A percentile compares a stretch with the other conserved stretches of the same genome.
Evolutionary conservation across 1,140 invertebrate species (phyloP).

Genomic region (Conopomorpha cramerella): DNA sequence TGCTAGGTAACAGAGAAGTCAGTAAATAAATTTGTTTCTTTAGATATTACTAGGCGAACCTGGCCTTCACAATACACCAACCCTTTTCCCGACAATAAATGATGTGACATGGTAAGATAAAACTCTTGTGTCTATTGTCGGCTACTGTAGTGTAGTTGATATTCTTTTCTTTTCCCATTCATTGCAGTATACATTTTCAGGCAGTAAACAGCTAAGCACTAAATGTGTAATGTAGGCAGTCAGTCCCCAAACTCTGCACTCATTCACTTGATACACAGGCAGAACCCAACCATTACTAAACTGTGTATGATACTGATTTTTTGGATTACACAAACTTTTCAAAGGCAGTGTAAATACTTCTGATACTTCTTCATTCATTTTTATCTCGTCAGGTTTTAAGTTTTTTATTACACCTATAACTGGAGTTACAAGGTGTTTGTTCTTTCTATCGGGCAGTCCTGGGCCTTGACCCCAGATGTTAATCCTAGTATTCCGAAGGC

Average conservation of each 20-base stretch:
- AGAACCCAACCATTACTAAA: constrained; percentile 33
- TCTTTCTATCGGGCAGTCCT: constrained; percentile 49
- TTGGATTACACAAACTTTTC: constrained; percentile 67
- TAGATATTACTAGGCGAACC: no score
- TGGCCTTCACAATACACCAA: no score
- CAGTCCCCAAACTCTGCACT: constrained; percentile 49
- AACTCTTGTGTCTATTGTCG: no score
- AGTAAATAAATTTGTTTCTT: no score
- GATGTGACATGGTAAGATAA: no score
- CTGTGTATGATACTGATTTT: constrained; percentile 50
- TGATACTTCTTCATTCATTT: constrained; percentile 77
- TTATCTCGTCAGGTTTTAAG: constrained; percentile 56
- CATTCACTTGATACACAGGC: constrained; percentile 34
- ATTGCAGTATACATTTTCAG: constrained; percentile 37
- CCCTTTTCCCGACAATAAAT: no score
- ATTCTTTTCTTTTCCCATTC: no score
- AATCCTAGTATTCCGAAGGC: constrained; percentile 67
- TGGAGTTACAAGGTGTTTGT: constrained; percentile 69
- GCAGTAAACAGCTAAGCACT: constrained; percentile 31
- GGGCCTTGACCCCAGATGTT: constrained; percentile 73
- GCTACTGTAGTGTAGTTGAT: no score
- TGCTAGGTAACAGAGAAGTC: no score
- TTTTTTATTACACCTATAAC: constrained; percentile 73
- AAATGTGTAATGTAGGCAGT: constrained; percentile 48
- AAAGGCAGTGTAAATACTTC: constrained; percentile 76